A percentile compares a stretch with the other conserved stretches of the same genome.
Evolutionary conservation across 2,797 vertebrate species (phyloP).

Genomic region (Crocodylus rhombifer): DNA sequence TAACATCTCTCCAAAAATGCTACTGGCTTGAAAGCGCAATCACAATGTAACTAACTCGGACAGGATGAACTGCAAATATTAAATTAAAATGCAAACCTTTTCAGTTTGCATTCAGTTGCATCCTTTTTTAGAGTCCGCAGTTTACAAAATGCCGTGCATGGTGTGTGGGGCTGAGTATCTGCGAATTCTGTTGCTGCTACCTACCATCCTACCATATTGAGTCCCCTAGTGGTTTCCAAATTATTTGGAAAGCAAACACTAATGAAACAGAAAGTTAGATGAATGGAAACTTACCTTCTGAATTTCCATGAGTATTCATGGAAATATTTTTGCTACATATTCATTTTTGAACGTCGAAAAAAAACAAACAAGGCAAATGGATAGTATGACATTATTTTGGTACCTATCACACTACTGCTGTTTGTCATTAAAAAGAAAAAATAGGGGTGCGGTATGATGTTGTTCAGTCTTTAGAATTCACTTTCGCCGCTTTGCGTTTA

Average conservation of each 20-base stretch:
- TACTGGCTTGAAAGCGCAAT: not conserved
- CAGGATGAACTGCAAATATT: not conserved
- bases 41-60: not conserved
- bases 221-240: not conserved
- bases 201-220: not conserved
- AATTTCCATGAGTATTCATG: not conserved
- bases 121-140: not conserved
- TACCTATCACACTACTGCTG: not conserved
- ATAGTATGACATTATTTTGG: not conserved
- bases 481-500: not conserved
- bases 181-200: not conserved
- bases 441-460: not conserved
- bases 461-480: conserved; percentile 18
- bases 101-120: not conserved
- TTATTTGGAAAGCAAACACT: not conserved
- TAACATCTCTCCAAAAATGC: not conserved
- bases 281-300: not conserved
- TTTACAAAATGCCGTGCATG: not conserved
- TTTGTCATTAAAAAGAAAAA: not conserved
- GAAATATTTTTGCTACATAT: too few species aligned
- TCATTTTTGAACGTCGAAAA: not conserved
- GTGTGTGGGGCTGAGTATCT: not conserved
- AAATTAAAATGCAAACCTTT: not conserved
- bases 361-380: too few species aligned
- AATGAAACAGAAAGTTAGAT: not conserved